Percentiles rank a stretch among this genome's conserved stretches.
These are phyloP conservation scores for Myrmecophaga tridactyla DNA, from an alignment of 2,113 vertebrate genomes.

Conservation along the genomic window DNA sequence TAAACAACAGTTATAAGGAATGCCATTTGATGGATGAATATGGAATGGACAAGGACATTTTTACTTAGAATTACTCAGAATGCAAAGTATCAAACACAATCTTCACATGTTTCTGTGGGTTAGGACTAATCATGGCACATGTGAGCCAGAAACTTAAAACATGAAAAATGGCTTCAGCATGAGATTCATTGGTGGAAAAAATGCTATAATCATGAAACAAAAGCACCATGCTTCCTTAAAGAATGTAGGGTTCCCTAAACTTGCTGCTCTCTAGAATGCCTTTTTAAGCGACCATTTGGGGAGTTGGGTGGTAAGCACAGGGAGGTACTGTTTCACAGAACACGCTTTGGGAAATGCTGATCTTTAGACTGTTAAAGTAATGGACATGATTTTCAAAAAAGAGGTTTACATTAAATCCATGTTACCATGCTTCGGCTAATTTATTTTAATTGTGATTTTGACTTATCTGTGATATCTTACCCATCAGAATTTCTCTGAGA, in stretches of 20 bases:
- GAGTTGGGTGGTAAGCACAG: background rate
- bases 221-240: too few relatives aligned
- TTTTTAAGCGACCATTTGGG: background rate
- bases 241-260: background rate
- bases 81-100: background rate
- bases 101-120: background rate
- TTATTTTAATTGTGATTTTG: background rate
- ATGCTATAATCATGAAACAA: rapidly evolving
- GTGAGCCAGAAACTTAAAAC: background rate
- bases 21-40: background rate
- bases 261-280: background rate
- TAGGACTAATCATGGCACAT: background rate
- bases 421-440: background rate
- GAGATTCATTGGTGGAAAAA: background rate
- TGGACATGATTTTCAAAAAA: background rate
- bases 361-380: background rate
- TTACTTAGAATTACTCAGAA: background rate
- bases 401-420: background rate
- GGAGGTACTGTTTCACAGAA: background rate
- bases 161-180: background rate
- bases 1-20: background rate
- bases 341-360: background rate
- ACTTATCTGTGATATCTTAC: background rate
- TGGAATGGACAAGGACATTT: background rate
- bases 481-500: background rate